Evolutionary conservation across 2,113 vertebrate genomes (phyloP).

Genomic region (Carlito syrichta): DNA sequence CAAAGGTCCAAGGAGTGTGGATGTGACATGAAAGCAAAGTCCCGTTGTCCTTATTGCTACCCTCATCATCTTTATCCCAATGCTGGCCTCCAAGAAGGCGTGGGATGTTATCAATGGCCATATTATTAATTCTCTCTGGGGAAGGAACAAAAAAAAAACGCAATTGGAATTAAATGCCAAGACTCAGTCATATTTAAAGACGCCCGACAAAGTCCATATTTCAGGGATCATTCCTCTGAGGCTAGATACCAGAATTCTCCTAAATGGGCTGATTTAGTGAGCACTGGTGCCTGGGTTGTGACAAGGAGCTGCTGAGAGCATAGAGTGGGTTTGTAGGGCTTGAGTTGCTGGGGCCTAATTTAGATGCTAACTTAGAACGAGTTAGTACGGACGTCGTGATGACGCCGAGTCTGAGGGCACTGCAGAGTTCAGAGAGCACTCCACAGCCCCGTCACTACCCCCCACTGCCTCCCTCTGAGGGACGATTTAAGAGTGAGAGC

Average conservation of each 20-base stretch:
- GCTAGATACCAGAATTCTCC: slow-evolving; percentile 22
- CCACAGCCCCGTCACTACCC: background rate
- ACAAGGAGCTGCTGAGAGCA: background rate
- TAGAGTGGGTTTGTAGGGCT: background rate
- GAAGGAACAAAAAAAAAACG: background rate
- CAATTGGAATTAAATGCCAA: background rate
- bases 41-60: no score
- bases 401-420: no score
- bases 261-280: background rate
- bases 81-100: background rate
- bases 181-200: background rate
- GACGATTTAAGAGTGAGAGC: background rate
- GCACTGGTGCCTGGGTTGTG: background rate
- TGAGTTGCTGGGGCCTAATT: no score
- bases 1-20: background rate
- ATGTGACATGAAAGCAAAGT: background rate
- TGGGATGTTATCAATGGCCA: background rate
- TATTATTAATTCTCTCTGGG: background rate
- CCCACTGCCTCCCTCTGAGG: rapidly evolving
- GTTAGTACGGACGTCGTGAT: background rate
- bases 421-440: background rate
- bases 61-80: background rate
- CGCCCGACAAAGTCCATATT: background rate
- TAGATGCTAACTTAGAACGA: background rate
- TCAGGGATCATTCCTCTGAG: slow-evolving; percentile 20